Evolutionary conservation across 2,113 vertebrate genomes (phyloP), one percentile per base, ranked within the genome.

Genomic region (Nesogale talazaci): DNA sequence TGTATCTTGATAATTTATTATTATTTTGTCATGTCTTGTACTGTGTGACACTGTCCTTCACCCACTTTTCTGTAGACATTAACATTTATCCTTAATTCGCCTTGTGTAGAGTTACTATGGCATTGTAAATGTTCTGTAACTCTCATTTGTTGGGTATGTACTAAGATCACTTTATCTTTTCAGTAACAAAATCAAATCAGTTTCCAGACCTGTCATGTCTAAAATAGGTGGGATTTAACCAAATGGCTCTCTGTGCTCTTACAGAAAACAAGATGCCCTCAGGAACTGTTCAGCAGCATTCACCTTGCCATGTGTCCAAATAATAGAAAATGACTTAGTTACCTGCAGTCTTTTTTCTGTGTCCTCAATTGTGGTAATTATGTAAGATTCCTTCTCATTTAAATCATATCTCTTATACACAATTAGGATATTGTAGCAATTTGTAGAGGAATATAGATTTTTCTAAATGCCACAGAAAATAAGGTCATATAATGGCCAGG

Each of bases 301-400:
- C 31, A 76, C 74, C 82, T 94, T 87, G 63, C 84, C 52, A 7
- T 70, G 56, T 11, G 31, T 42, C 83, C 72, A 77, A 40, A 27
- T 14, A 83, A 94, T n/a, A 86, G 91, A 95, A 94, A 94, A 78
- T 70, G 87, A 91, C 57, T 90, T 93, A 84, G 22, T 59, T 83
- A 93, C 46, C 31, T 34, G 72, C 61, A 81, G 29, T 38, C 40
- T 83, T 93, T 93, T 56, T 40, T 38, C 11, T 61, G 82, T 16
- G 79, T 67, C 42, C 67, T 86, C 67, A 90, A 87, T 87, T 89
- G 74, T 91, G 75, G 81, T 87, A 75, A 95, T 94, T 94, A 95
- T 91, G 65, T 84, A 92, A 96, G 78, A 76, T 75, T 75, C 22
- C 22, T 78, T 23, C n/a, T 90, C 82, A 77, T 85, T 59, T 52